phyloP scores from a whole-genome alignment of 2,113 vertebrate species.

The Neogobius melanostomus region DNA sequence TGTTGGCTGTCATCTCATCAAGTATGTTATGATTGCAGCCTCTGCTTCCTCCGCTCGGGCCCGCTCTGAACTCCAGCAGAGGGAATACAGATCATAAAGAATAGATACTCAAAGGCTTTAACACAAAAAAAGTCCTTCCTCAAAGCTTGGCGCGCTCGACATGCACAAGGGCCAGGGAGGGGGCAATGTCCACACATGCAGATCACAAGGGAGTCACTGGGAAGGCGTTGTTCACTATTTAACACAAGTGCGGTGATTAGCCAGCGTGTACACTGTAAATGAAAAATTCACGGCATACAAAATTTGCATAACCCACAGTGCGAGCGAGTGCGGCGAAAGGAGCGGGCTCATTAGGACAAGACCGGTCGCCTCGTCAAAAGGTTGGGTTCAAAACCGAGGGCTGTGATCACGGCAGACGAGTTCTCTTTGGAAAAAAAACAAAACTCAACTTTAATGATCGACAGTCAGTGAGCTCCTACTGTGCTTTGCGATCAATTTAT shows the following conservation, averaged over 20 bases:
- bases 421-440: constrained; percentile 6
- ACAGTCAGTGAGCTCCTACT: background rate
- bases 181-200: constrained; percentile 67
- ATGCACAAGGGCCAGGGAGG: constrained; percentile 58
- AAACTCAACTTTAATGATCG: constrained; percentile 18
- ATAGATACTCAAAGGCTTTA: constrained; percentile 75
- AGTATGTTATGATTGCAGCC: constrained; percentile 72
- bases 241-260: constrained; percentile 37
- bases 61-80: constrained; percentile 73
- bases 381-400: constrained; percentile 6
- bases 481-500: background rate
- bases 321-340: background rate
- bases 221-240: constrained; percentile 47
- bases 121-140: constrained; percentile 73
- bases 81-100: constrained; percentile 79
- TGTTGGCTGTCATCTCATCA: constrained; percentile 76
- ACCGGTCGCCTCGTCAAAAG: constrained; percentile 9
- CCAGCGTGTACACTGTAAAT: constrained; percentile 16
- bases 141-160: constrained; percentile 68
- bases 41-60: constrained; percentile 67
- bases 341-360: constrained; percentile 14
- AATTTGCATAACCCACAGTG: constrained; percentile 14
- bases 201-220: constrained; percentile 53
- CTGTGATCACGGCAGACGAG: constrained; percentile 14
- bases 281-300: constrained; percentile 19